Evolutionary conservation across 2,113 vertebrate species (phyloP), one percentile per base, ranked within the genome.

Genomic region (Corythoichthys haematopterus): DNA sequence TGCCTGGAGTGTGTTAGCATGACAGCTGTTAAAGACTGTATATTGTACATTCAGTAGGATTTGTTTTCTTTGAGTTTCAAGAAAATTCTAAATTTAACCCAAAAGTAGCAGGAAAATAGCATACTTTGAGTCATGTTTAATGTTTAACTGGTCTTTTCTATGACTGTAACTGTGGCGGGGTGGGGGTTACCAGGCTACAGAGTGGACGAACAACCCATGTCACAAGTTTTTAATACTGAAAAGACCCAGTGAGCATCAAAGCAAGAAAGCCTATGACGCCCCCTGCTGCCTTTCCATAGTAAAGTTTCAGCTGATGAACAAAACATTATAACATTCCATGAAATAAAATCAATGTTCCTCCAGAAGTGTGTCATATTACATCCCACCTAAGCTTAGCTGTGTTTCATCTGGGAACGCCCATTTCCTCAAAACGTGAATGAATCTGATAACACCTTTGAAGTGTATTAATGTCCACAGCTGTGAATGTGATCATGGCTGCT

Each of bases 41-140:
- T 61, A n/a, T 15, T 15, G 45, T 20, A 14, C 10, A 16, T 36
- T 8, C 28, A 50, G 45, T 16, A 60, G 38, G 36, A 45, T 77
- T 73, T 84, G 72, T 74, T 82, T 80, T 59, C 66, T 75, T 83
- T 77, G 76, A 70, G 76, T 75, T 73, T 75, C 56, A 40, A 71
- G 64, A 40, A 70, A 20, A 74, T 78, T 70, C 80, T 78, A 75
- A 61, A 78, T 79, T 72, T 70, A 76, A 79, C 78, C 70, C 69
- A 52, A 62, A 75, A 74, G 46, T 69, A 53, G 59, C 64, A 80
- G 67, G 4, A 7, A 3, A 38, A 77, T 69, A 84, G 40, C 40
- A 43, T 64, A 58, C 51, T 55, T 48, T 43, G 33, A 57, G 52
- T 20, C 43, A 43, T 43, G 40, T 43, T 16, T 40, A 16, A 62